phyloP scores from a whole-genome alignment of 2,113 vertebrate species.

The Hoplias malabaricus region DNA sequence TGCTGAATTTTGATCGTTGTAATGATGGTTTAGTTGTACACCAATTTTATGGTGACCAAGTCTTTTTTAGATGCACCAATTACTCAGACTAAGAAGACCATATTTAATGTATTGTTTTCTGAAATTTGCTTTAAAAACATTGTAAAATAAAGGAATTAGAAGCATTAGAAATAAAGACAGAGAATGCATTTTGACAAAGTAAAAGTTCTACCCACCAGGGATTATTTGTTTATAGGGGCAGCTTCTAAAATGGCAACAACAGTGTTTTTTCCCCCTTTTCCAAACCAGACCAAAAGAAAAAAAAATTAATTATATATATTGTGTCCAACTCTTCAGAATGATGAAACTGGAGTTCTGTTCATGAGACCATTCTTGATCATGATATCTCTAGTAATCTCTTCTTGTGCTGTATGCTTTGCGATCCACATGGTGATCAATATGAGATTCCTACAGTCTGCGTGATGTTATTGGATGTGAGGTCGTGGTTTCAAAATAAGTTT shows the following conservation, averaged over 20 bases:
- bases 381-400: conserved; percentile 4
- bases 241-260: conserved; percentile 52
- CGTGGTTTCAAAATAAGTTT: conserved; percentile 97
- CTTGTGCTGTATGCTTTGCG: background rate
- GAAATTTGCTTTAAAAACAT: conserved; percentile 65
- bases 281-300: conserved; percentile 37
- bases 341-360: conserved; percentile 6
- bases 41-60: background rate
- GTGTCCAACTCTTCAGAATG: conserved; percentile 21
- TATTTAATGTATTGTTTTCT: conserved; percentile 63
- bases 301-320: background rate
- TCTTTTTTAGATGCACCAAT: background rate
- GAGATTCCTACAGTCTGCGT: background rate
- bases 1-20: background rate
- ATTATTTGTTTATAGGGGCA: conserved; percentile 48
- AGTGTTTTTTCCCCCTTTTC: conserved; percentile 31
- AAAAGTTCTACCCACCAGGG: conserved; percentile 53
- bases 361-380: conserved; percentile 12
- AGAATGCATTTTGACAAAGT: conserved; percentile 47
- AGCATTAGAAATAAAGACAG: conserved; percentile 58
- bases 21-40: background rate
- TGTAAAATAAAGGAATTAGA: conserved; percentile 69
- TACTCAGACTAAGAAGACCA: background rate
- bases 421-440: conserved; percentile 22
- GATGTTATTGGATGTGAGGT: conserved; percentile 89